Evolutionary conservation across 1,140 invertebrate genomes (phyloP).

Genomic region (Ephestia elutella): DNA sequence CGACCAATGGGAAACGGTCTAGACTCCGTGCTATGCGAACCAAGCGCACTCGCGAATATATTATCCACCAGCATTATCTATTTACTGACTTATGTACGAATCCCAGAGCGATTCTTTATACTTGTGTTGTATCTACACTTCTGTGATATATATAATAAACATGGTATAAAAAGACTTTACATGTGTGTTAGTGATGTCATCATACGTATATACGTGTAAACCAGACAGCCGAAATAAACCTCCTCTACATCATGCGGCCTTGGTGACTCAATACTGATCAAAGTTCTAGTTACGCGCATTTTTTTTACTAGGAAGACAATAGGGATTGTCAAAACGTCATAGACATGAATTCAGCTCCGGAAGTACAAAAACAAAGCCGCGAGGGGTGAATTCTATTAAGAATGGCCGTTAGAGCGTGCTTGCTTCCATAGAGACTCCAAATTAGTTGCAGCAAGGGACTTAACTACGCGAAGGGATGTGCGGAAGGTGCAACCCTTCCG

Average conservation of each 20-base stretch:
- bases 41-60: conserved; percentile 46
- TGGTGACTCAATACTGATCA: conserved; percentile 37
- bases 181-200: neutral
- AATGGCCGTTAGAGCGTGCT: conserved; percentile 38
- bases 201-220: neutral
- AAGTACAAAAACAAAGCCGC: conserved; percentile 52
- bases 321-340: conserved; percentile 41
- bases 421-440: conserved; percentile 37
- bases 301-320: conserved; percentile 28
- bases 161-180: no score
- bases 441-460: conserved; percentile 39
- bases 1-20: conserved; percentile 53
- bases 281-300: conserved; percentile 34
- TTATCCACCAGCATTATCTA: conserved; percentile 33
- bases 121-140: neutral
- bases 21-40: conserved; percentile 33
- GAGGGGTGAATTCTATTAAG: conserved; percentile 42
- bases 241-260: conserved; percentile 38
- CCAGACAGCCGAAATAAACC: conserved; percentile 17
- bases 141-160: no score
- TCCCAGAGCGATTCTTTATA: neutral
- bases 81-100: conserved; percentile 5
- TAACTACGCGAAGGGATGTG: conserved; percentile 47
- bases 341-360: conserved; percentile 33
- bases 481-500: conserved; percentile 54